Evolutionary conservation across 2,888 invertebrate species (phyloP), one percentile per base, ranked within the genome.

Genomic region (Cantharis nigra): DNA sequence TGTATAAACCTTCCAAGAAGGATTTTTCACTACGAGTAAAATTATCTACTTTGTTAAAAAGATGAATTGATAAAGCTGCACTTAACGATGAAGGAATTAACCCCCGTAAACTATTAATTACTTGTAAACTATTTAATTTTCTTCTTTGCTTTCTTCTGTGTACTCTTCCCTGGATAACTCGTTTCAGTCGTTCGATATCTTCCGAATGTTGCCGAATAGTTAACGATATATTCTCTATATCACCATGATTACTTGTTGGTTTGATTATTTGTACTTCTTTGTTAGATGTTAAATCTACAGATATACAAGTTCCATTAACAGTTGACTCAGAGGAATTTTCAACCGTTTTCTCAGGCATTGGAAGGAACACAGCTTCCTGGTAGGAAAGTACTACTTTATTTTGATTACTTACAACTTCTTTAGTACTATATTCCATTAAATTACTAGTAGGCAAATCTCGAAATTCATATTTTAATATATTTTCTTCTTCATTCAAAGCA

Each of bases 181-280:
- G 82, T 80, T 87, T 87, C 16, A 87, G 84, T 18, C 80, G 80
- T 2, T 86, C 87, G 71, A 87, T 87, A 73, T 87, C 87, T 77
- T 85, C 83, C 70, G 86, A 85, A 74, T 87, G 86, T 75, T 85
- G 83, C 73, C 86, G 84, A 26, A 77, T 63, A 4, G 72, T 72
- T 49, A 71, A 72, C 9, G 74, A 71, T 26, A 77, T 28, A 63
- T 76, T 28, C 10, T 30, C 26, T 49, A 69, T 64, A 49, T 63
- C 70, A 2, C 10, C 30, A 18, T 20, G 26, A 13, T 28, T 62
- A n/a, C 14, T 30, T 16, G 7, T 63, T 3, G 5, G 65, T 23
- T 67, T 67, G 1, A 23, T n/a, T 11, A 26, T 14, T 67, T 67
- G 23, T 20, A 67, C 26, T 67, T 23, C 65, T n/a, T 23, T 26